Evolutionary conservation across 2,797 vertebrate species (phyloP), one percentile per base, ranked within the genome.

Genomic region (Urocyon cinereoargenteus): DNA sequence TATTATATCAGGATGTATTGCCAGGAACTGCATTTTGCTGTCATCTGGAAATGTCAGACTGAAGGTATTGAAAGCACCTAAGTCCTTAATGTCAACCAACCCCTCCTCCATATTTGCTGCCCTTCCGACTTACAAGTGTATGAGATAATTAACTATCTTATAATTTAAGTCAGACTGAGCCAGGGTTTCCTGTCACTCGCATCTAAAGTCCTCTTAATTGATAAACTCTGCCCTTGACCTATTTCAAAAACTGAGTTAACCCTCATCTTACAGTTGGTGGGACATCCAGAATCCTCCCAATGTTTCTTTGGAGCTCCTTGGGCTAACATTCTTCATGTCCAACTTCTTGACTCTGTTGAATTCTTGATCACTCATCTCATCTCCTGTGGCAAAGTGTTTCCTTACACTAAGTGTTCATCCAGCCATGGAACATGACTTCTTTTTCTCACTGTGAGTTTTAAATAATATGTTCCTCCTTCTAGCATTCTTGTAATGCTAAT

Each of bases 21-120:
- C 7, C 21, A 75, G 22, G 68, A 45, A 72, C 18, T 83, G 51
- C 64, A 75, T 77, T 82, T 94, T 91, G 40, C 68, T 61, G 11
- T 86, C 55, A 78, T 36, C 28, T 82, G n/a, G 49, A 82, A 95
- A 96, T 86, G 28, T 92, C 31, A 49, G n/a, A 53, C 68, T 68
- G 57, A 94, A 86, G 24, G 90, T 66, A 49, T 13, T 31, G 4
- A 90, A 92, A 75, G 31, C 87, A 75, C 6, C 19, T 0, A 34
- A 55, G n/a, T 73, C 28, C 70, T 90, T 79, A 34, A 6, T 34
- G 28, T 55, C 81, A 96, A 61, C n/a, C 13, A 78, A 40, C 13
- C 3, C 40, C 72, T 77, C 61, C 28, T 90, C 68, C 24, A 36
- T 78, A 66, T 87, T 78, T 73, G 45, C 55, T 85, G 61, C 59